These are phyloP conservation scores for Setophaga coronata DNA, from an alignment of 2,113 vertebrate genomes.

Conservation along the genomic window DNA sequence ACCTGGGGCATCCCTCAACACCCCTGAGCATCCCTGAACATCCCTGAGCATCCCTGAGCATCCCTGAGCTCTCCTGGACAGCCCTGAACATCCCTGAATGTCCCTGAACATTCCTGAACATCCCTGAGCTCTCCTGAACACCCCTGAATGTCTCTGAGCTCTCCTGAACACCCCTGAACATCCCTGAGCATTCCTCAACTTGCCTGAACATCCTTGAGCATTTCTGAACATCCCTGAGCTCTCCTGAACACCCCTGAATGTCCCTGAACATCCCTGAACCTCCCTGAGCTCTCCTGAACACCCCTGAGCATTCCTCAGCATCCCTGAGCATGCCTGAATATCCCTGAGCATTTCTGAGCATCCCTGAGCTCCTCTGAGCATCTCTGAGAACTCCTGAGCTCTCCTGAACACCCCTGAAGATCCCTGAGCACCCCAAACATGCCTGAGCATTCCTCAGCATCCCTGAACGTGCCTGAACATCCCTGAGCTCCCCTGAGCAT, in stretches of 20 bases:
- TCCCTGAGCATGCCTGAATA: accelerated
- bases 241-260: accelerated
- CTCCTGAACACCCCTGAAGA: neutral
- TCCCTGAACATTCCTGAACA: too few species aligned
- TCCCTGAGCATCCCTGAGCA: too few species aligned
- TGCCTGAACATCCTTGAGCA: neutral
- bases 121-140: too few species aligned
- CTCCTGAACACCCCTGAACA: accelerated
- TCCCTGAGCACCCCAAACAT: neutral
- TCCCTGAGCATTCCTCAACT: too few species aligned
- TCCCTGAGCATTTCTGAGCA: too few species aligned
- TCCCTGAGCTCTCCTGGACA: too few species aligned
- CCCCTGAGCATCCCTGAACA: accelerated
- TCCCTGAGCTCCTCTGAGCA: neutral
- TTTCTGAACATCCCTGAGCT: too few species aligned
- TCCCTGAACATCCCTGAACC: too few species aligned
- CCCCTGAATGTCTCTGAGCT: accelerated
- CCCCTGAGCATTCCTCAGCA: accelerated
- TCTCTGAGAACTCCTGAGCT: accelerated
- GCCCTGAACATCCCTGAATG: accelerated
- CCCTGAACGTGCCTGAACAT: neutral
- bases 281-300: accelerated
- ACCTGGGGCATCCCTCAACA: neutral
- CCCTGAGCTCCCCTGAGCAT: accelerated
- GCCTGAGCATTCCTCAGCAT: too few species aligned